A percentile compares a stretch with the other conserved stretches of the same genome.
These are phyloP conservation scores for Drosophila vallismaia DNA, from an alignment of 2,888 invertebrate genomes.

Conservation along the genomic window DNA sequence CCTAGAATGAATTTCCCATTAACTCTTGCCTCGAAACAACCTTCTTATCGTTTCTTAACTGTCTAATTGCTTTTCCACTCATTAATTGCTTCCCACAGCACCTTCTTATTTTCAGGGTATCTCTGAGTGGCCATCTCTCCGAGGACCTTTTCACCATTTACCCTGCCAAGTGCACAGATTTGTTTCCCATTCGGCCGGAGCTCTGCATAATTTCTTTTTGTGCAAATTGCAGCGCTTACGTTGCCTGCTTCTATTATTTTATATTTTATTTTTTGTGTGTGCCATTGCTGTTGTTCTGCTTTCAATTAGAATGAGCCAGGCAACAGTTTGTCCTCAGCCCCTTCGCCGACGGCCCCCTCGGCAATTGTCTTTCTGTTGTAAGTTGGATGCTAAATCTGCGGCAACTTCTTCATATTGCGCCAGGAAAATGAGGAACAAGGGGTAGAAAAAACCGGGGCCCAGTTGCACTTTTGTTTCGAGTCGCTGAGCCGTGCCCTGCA, in stretches of 20 bases:
- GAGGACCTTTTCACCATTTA: constrained; percentile 15
- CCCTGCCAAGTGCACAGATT: constrained; percentile 22
- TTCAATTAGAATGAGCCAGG: constrained; percentile 62
- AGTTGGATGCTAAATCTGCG: constrained; percentile 60
- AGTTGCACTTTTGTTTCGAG: constrained; percentile 72
- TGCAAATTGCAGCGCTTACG: constrained; percentile 46
- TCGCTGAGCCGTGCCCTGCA: constrained; percentile 71
- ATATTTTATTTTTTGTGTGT: constrained; percentile 31
- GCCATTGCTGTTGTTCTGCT: constrained; percentile 56
- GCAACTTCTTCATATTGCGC: constrained; percentile 33
- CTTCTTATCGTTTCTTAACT: constrained; percentile 9
- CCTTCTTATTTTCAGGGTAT: constrained; percentile 33
- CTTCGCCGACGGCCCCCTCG: constrained; percentile 33
- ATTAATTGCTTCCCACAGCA: constrained; percentile 20
- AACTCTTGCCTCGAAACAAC: not conserved
- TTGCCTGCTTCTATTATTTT: constrained; percentile 18
- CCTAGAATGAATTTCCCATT: constrained; percentile 3
- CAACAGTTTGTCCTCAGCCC: constrained; percentile 60
- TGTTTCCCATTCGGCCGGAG: constrained; percentile 18
- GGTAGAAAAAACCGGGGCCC: constrained; percentile 30
- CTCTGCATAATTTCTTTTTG: constrained; percentile 45
- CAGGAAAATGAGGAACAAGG: not conserved
- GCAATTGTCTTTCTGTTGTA: constrained; percentile 60
- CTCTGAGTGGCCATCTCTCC: constrained; percentile 37
- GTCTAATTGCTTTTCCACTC: constrained; percentile 20